Percentiles rank a stretch among this genome's conserved stretches.
Conservation (phyloP, 2,113 vertebrate species). For the Hippopotamus amphibius region DNA sequence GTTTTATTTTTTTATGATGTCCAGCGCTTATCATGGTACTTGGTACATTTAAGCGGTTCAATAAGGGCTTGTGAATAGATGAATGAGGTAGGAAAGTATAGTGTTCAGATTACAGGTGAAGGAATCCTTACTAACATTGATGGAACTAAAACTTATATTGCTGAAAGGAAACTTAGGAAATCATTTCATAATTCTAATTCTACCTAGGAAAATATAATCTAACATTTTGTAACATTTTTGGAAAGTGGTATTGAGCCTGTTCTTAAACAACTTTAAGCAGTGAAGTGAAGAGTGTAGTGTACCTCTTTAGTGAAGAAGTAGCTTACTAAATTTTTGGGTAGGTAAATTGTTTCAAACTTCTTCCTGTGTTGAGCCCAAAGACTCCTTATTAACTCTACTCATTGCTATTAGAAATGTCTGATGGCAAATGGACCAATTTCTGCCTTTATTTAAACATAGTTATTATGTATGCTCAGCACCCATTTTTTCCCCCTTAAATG, state of each 20-base stretch:
- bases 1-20: slow-evolving; percentile 22
- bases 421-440: not conserved
- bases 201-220: not conserved
- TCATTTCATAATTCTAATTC: slow-evolving; percentile 1
- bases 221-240: not conserved
- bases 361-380: not conserved
- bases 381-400: not conserved
- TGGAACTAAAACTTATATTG: not conserved
- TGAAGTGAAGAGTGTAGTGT: too few relatives aligned
- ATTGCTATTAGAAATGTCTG: not conserved
- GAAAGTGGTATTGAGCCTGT: not conserved
- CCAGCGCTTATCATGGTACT: not conserved
- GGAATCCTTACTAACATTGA: not conserved
- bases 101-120: not conserved
- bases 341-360: not conserved
- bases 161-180: not conserved
- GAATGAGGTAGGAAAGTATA: not conserved
- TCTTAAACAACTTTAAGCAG: not conserved
- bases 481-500: not conserved
- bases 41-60: not conserved
- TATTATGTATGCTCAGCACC: not conserved
- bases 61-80: not conserved
- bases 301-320: not conserved
- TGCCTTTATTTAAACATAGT: slow-evolving; percentile 5
- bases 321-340: not conserved